Evolutionary conservation across 2,888 invertebrate species (phyloP).

Genomic region (Pachydiplax longipennis): DNA sequence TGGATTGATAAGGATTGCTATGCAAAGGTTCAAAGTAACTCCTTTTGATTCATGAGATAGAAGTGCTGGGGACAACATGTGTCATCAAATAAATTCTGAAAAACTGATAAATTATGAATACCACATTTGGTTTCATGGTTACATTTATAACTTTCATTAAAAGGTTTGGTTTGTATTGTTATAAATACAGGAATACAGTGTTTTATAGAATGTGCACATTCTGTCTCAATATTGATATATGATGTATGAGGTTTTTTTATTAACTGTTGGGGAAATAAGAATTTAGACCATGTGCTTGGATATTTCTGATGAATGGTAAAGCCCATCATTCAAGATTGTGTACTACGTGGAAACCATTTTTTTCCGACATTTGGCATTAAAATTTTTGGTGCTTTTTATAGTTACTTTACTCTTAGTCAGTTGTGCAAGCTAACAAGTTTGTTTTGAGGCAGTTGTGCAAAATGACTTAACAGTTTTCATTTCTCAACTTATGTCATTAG

Average conservation of each 20-base stretch:
- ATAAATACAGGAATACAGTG: background rate
- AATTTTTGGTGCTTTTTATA: background rate
- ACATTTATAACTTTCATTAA: background rate
- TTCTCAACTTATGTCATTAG: background rate
- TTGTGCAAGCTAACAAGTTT: background rate
- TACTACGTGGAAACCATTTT: background rate
- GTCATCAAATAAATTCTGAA: slow-evolving; percentile 11
- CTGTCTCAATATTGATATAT: background rate
- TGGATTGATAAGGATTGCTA: background rate
- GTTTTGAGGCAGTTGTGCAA: background rate
- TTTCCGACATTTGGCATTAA: background rate
- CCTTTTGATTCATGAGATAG: background rate
- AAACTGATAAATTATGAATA: slow-evolving; percentile 12
- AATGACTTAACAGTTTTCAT: background rate
- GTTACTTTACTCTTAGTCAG: background rate
- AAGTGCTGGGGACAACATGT: background rate
- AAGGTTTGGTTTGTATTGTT: slow-evolving; percentile 20
- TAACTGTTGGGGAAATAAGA: background rate
- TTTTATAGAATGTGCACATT: background rate
- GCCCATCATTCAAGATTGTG: background rate
- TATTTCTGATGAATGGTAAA: background rate
- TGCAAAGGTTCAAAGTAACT: background rate
- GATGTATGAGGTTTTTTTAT: background rate
- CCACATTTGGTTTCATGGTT: background rate
- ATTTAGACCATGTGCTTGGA: background rate